These are phyloP conservation scores for Myotis davidii DNA, from an alignment of 2,113 vertebrate species.

Conservation along the genomic window DNA sequence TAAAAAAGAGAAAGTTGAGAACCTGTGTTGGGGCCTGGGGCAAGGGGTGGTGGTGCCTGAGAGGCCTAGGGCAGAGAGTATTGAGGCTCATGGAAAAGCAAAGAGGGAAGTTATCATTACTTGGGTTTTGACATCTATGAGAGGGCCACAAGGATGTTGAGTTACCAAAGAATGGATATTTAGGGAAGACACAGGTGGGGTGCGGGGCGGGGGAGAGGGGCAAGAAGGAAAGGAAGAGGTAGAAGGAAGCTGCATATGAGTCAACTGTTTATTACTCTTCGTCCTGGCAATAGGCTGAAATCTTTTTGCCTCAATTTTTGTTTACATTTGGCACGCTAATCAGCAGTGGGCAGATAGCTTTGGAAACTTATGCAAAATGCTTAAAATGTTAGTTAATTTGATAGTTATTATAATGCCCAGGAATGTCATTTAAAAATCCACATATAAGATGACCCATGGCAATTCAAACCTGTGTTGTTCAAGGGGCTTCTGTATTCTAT, in stretches of 20 bases:
- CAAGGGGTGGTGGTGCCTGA: neutral
- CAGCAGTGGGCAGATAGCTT: neutral
- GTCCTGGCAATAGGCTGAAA: neutral
- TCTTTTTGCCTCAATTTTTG: neutral
- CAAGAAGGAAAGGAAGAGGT: neutral
- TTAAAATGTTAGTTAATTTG: neutral
- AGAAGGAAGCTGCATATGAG: neutral
- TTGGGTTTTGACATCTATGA: neutral
- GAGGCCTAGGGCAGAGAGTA: neutral
- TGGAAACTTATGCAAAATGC: conserved; percentile 23
- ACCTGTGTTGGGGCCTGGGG: neutral
- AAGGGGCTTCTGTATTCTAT: neutral
- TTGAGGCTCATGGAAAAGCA: neutral
- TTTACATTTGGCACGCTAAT: conserved; percentile 38
- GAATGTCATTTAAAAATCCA: neutral
- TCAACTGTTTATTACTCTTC: conserved; percentile 16
- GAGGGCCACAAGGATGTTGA: neutral
- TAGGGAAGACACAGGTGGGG: neutral
- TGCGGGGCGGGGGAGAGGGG: too few relatives aligned
- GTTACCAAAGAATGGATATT: neutral
- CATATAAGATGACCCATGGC: neutral
- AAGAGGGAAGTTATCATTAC: neutral
- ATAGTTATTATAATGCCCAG: neutral
- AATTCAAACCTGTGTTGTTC: neutral
- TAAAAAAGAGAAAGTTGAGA: neutral